phyloP scores from a whole-genome alignment of 2,113 vertebrate species.

The Copsychus sechellarum region DNA sequence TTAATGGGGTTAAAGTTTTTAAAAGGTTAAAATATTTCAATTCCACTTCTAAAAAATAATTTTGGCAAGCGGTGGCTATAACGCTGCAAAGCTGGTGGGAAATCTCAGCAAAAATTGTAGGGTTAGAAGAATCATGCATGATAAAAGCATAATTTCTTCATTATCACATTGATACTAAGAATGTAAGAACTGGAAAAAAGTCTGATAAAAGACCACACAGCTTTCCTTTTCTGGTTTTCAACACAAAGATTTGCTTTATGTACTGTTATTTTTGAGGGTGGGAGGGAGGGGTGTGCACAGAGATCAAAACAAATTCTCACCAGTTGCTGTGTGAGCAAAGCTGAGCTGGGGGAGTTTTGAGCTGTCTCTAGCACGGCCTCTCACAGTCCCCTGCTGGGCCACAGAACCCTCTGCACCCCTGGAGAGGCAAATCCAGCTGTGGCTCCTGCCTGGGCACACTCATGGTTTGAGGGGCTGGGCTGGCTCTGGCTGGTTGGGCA shows the following conservation, averaged over 20 bases:
- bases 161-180: not conserved
- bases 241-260: not conserved
- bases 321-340: too few relatives aligned
- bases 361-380: not conserved
- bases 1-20: not conserved
- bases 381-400: not conserved
- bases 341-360: not conserved
- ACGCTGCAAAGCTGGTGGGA: not conserved
- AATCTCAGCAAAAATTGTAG: not conserved
- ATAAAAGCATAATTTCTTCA: not conserved
- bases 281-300: fast-evolving
- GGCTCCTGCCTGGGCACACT: not conserved
- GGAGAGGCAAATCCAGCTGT: not conserved
- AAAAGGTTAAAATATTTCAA: not conserved
- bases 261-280: fast-evolving
- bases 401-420: not conserved
- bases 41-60: not conserved
- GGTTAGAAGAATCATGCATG: not conserved
- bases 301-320: not conserved
- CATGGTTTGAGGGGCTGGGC: not conserved
- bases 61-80: not conserved
- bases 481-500: not conserved
- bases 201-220: not conserved
- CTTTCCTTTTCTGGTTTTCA: not conserved
- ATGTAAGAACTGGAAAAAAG: not conserved